Evolutionary conservation across 2,888 invertebrate species (phyloP).

Genomic region (Chymomyza amoena): DNA sequence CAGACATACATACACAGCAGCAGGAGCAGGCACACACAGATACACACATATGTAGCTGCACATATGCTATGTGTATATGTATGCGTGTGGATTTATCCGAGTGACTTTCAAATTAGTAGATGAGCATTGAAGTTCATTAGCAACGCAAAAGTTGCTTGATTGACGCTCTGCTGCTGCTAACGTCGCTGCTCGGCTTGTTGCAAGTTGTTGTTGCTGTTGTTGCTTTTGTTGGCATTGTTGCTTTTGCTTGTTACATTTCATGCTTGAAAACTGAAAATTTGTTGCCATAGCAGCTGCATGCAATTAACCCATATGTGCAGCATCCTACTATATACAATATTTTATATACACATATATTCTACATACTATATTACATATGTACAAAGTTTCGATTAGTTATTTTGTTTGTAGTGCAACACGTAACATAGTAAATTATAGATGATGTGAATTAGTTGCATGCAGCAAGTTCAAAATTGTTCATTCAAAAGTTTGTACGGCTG

Average conservation of each 20-base stretch:
- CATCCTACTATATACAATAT: neutral
- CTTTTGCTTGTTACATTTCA: slow-evolving; percentile 20
- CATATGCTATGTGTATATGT: slow-evolving; percentile 5
- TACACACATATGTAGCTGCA: neutral
- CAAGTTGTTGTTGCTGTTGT: slow-evolving; percentile 11
- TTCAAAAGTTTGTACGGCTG: neutral
- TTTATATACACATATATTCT: neutral
- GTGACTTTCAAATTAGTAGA: slow-evolving; percentile 69
- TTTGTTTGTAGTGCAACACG: neutral
- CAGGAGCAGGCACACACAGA: neutral
- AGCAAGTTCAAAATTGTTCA: neutral
- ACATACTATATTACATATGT: neutral
- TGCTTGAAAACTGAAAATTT: slow-evolving; percentile 23
- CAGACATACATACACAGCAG: too few relatives aligned
- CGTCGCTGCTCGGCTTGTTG: neutral
- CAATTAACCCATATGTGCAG: slow-evolving; percentile 20
- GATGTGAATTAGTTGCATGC: neutral
- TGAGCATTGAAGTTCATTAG: slow-evolving; percentile 64
- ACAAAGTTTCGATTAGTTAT: neutral
- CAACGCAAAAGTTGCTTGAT: slow-evolving; percentile 59
- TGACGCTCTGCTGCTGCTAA: slow-evolving; percentile 43
- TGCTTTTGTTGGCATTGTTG: slow-evolving; percentile 17
- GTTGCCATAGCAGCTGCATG: neutral
- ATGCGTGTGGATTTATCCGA: slow-evolving; percentile 54
- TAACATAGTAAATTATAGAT: neutral